Conservation (phyloP, 2,797 vertebrate species). For the Coluber constrictor region DNA sequence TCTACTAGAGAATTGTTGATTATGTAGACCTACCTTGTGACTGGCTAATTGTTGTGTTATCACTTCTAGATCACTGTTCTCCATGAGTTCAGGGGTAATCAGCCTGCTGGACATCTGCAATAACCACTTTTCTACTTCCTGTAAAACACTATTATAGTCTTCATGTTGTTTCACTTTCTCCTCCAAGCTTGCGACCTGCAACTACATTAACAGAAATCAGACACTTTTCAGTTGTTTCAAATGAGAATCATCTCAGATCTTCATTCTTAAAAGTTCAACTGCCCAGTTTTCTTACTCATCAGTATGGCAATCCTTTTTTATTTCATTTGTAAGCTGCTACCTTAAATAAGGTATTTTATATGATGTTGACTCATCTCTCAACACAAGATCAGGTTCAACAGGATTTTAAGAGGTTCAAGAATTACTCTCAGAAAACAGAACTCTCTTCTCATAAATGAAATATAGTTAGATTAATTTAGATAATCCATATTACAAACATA, state of each 20-base stretch:
- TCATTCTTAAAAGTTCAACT: not conserved
- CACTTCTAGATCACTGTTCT: constrained; percentile 82
- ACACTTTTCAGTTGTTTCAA: constrained; percentile 5
- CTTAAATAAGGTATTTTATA: not conserved
- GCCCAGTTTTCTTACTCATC: not conserved
- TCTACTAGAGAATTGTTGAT: not conserved
- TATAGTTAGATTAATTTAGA: not conserved
- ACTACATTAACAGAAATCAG: constrained; percentile 64
- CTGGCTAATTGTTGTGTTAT: constrained; percentile 91
- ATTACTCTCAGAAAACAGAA: not conserved
- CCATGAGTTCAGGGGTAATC: constrained; percentile 85
- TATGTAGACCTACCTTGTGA: constrained; percentile 83
- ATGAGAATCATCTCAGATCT: not conserved
- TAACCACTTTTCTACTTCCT: constrained; percentile 94
- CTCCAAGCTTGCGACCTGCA: constrained; percentile 78
- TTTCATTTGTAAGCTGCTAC: not conserved
- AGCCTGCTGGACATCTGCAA: constrained; percentile 94
- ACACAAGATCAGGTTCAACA: not conserved
- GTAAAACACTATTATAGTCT: constrained; percentile 87
- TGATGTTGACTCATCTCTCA: not conserved
- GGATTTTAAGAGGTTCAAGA: not conserved
- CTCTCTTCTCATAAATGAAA: not conserved
- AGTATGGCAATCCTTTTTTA: not conserved
- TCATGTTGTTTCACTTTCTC: constrained; percentile 90
- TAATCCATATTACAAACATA: not conserved